A percentile compares a stretch with the other conserved stretches of the same genome.
Conservation (phyloP, 2,888 invertebrate genomes). For the Aradus depressus region DNA sequence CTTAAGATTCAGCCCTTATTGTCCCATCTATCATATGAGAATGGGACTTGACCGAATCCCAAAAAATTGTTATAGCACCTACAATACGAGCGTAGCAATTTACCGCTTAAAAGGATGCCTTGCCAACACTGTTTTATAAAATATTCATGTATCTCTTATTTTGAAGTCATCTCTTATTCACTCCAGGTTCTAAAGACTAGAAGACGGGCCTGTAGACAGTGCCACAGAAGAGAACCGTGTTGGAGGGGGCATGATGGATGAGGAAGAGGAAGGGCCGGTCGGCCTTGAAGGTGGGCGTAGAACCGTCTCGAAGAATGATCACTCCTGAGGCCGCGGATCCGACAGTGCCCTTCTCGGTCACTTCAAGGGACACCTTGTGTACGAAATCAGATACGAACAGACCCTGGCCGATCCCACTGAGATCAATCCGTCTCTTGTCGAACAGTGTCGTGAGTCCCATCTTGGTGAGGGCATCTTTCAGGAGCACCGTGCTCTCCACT, state of each 20-base stretch:
- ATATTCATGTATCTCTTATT: too few species aligned
- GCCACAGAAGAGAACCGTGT: conserved; percentile 59
- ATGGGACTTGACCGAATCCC: too few species aligned
- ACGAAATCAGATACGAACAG: conserved; percentile 36
- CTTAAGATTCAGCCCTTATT: too few species aligned
- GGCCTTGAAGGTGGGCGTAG: conserved; percentile 41
- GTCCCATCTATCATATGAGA: too few species aligned
- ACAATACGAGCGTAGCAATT: too few species aligned
- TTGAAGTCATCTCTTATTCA: too few species aligned
- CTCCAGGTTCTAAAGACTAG: conserved; percentile 18
- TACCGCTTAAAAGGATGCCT: too few species aligned
- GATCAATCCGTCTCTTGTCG: conserved; percentile 47
- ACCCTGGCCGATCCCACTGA: conserved; percentile 40
- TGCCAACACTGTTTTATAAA: too few species aligned
- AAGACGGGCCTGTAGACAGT: conserved; percentile 49
- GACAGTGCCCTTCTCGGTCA: conserved; percentile 54
- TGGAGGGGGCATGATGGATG: conserved; percentile 54
- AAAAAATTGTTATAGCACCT: too few species aligned
- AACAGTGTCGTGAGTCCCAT: conserved; percentile 56
- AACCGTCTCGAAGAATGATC: conserved; percentile 45
- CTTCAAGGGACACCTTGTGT: conserved; percentile 38
- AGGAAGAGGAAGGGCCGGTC: conserved; percentile 64
- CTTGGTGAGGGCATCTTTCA: conserved; percentile 44
- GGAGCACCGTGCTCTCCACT: conserved; percentile 46
- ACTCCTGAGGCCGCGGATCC: conserved; percentile 56